Evolutionary conservation across 2,113 vertebrate species (phyloP).

Genomic region (Vulpes lagopus): DNA sequence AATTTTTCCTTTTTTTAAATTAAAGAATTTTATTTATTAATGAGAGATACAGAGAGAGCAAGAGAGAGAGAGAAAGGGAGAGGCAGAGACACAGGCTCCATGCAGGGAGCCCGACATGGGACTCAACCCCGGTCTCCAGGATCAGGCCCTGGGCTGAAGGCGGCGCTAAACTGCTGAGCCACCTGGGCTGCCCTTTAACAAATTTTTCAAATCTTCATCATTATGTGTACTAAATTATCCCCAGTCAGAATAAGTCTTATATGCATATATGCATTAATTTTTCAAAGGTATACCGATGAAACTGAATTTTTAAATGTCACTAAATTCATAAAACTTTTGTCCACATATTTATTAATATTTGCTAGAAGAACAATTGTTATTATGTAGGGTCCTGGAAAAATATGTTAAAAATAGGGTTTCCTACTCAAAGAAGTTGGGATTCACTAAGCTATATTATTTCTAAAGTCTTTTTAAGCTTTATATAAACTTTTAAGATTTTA

Average conservation of each 20-base stretch:
- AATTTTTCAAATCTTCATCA: background rate
- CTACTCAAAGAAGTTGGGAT: background rate
- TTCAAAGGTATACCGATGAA: background rate
- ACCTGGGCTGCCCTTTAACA: background rate
- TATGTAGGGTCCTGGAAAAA: background rate
- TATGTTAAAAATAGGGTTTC: background rate
- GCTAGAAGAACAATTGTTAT: background rate
- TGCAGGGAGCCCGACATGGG: no score
- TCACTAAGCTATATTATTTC: background rate
- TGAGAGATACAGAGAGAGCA: no score
- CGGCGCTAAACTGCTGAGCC: no score
- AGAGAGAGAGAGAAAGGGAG: no score
- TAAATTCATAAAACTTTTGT: background rate
- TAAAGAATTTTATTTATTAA: no score
- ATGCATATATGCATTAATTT: background rate
- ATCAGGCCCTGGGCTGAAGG: no score
- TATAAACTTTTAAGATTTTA: background rate
- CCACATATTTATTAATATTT: background rate
- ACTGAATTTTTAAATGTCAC: constrained; percentile 23
- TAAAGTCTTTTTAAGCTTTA: background rate
- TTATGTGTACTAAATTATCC: background rate
- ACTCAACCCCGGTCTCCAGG: no score
- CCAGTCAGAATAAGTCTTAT: background rate
- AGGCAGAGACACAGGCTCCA: no score
- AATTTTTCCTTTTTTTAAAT: background rate